phyloP scores from a whole-genome alignment of 1,140 invertebrate genomes.

The Orchestia grillus region DNA sequence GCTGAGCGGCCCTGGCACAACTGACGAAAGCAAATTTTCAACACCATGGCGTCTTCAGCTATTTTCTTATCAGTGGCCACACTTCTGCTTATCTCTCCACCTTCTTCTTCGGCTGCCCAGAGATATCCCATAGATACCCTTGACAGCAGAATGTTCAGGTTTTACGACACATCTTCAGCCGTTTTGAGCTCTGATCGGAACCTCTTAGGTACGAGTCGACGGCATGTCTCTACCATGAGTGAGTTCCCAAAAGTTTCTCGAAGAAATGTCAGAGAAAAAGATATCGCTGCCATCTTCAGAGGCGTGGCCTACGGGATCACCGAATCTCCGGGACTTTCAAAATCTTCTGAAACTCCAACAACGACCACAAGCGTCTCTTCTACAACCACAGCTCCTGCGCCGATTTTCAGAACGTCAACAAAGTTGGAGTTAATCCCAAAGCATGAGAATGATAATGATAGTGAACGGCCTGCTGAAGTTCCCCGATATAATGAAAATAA shows the following conservation, averaged over 20 bases:
- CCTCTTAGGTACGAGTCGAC: not conserved
- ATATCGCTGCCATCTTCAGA: constrained; percentile 57
- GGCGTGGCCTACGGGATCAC: constrained; percentile 57
- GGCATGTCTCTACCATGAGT: not conserved
- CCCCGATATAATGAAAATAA: not conserved
- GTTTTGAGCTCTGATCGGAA: not conserved
- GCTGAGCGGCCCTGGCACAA: not conserved
- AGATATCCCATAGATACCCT: not conserved
- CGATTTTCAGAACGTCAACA: constrained; percentile 28
- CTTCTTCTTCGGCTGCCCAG: not conserved
- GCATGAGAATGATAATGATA: not conserved
- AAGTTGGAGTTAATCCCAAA: constrained; percentile 28
- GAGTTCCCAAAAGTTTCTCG: constrained; percentile 23
- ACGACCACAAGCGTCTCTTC: not conserved
- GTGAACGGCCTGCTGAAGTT: not conserved
- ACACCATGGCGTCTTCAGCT: not conserved
- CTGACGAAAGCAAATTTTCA: not conserved
- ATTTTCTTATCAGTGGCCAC: not conserved
- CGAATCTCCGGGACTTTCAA: not conserved
- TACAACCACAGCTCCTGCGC: not conserved
- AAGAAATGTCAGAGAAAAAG: constrained; percentile 49
- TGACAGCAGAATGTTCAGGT: not conserved
- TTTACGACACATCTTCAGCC: not conserved
- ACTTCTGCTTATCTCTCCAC: not conserved
- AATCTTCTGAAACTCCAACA: not conserved